A percentile compares a stretch with the other conserved stretches of the same genome.
phyloP scores from a whole-genome alignment of 1,140 invertebrate species.

The Epicauta chinensis region DNA sequence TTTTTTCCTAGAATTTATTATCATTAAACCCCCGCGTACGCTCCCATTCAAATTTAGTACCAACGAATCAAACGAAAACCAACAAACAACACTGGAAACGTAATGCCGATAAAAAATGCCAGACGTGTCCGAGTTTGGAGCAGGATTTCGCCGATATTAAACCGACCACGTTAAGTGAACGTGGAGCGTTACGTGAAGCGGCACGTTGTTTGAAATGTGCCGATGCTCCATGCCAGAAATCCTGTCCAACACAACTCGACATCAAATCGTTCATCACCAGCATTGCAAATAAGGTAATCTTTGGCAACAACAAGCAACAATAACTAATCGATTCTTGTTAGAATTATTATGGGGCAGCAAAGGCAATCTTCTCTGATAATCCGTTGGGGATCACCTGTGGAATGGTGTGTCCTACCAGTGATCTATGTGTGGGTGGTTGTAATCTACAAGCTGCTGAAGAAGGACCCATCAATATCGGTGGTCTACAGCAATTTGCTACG shows the following conservation, averaged over 20 bases:
- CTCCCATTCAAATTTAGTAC: slow-evolving; percentile 65
- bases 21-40: slow-evolving; percentile 77
- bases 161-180: slow-evolving; percentile 92
- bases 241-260: slow-evolving; percentile 95
- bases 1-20: slow-evolving; percentile 76
- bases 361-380: slow-evolving; percentile 95
- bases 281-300: slow-evolving; percentile 83
- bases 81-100: slow-evolving; percentile 94
- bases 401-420: slow-evolving; percentile 98
- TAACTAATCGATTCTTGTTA: slow-evolving; percentile 37
- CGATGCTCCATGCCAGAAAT: slow-evolving; percentile 97
- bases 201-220: slow-evolving; percentile 93
- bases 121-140: slow-evolving; percentile 58
- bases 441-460: slow-evolving; percentile 94
- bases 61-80: slow-evolving; percentile 76
- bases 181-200: slow-evolving; percentile 87
- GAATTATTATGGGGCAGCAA: slow-evolving; percentile 98
- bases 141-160: slow-evolving; percentile 98
- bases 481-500: slow-evolving; percentile 94
- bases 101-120: slow-evolving; percentile 78
- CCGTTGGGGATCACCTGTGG: slow-evolving; percentile 94
- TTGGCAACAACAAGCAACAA: background rate
- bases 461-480: slow-evolving; percentile 97
- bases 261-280: slow-evolving; percentile 95
- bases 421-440: slow-evolving; percentile 96